A percentile compares a stretch with the other conserved stretches of the same genome.
phyloP scores from a whole-genome alignment of 2,113 vertebrate genomes.

The Semicossyphus pulcher region DNA sequence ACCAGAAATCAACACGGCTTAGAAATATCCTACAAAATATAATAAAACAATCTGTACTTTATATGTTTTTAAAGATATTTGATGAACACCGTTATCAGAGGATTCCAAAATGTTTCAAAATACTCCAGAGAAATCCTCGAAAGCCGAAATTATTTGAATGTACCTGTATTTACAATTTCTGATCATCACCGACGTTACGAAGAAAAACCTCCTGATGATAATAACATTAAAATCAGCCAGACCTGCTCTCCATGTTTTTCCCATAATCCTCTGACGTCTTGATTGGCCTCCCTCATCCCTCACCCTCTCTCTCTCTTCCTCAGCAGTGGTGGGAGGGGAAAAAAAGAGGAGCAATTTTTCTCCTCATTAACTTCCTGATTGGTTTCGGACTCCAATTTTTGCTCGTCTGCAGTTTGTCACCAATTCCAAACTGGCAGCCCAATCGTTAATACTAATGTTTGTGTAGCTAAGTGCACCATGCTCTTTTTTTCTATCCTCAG shows the following conservation, averaged over 20 bases:
- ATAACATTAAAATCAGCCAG: constrained; percentile 79
- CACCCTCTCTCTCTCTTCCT: constrained; percentile 19
- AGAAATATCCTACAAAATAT: no score
- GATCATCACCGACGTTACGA: no score
- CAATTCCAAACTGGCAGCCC: constrained; percentile 91
- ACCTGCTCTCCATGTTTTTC: constrained; percentile 80
- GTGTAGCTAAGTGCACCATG: constrained; percentile 95
- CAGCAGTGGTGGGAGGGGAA: constrained; percentile 82
- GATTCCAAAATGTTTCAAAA: no score
- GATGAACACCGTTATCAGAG: no score
- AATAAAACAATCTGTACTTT: no score
- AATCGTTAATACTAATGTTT: constrained; percentile 99
- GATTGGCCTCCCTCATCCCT: constrained; percentile 57
- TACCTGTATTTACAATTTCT: no score
- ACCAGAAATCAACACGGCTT: no score
- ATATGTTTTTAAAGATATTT: no score
- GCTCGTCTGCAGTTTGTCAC: constrained; percentile 95
- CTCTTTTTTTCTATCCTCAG: constrained; percentile 77
- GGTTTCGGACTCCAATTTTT: constrained; percentile 94
- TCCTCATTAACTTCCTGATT: constrained; percentile 99
- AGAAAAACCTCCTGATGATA: no score
- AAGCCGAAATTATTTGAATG: no score
- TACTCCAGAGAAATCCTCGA: no score
- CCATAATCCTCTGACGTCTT: constrained; percentile 89
- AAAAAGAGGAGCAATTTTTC: constrained; percentile 92